Conservation (phyloP, 2,113 vertebrate genomes). For the Lota lota region DNA sequence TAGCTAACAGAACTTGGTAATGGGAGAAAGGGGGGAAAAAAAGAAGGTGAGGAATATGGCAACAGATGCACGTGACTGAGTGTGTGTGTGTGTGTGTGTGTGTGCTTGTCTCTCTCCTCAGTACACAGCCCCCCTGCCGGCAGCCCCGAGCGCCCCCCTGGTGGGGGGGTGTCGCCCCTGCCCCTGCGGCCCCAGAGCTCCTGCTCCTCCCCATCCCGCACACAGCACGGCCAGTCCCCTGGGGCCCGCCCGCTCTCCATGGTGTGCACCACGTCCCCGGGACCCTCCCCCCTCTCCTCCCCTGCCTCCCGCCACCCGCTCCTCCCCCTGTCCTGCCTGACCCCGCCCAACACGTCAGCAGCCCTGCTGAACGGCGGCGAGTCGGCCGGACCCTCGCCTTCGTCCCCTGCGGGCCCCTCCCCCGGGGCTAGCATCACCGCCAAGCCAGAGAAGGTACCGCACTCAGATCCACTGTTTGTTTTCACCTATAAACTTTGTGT, state of each 20-base stretch:
- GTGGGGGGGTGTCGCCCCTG: slow-evolving; percentile 81
- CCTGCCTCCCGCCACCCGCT: slow-evolving; percentile 76
- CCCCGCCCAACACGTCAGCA: slow-evolving; percentile 86
- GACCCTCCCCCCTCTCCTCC: slow-evolving; percentile 61
- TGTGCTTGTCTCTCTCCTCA: slow-evolving; percentile 34
- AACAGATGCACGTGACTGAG: neutral
- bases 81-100: neutral
- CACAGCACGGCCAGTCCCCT: slow-evolving; percentile 66
- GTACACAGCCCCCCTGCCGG: slow-evolving; percentile 80
- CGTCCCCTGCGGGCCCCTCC: slow-evolving; percentile 67
- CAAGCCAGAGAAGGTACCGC: slow-evolving; percentile 87
- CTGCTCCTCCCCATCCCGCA: slow-evolving; percentile 84
- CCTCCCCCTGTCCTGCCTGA: slow-evolving; percentile 84
- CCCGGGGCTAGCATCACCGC: slow-evolving; percentile 35
- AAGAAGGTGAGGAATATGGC: too few relatives aligned
- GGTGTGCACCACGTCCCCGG: slow-evolving; percentile 78
- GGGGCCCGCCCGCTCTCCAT: slow-evolving; percentile 77
- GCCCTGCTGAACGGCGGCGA: slow-evolving; percentile 81
- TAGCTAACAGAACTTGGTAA: too few relatives aligned
- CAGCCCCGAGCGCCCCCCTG: slow-evolving; percentile 81
- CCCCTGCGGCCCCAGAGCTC: slow-evolving; percentile 86
- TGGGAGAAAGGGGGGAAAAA: too few relatives aligned
- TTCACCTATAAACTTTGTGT: too few relatives aligned
- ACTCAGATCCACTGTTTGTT: neutral
- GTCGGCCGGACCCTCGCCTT: slow-evolving; percentile 49